Percentiles rank a stretch among this genome's conserved stretches.
Conservation (phyloP, 1,140 invertebrate species). For the Zaprionus capensis region DNA sequence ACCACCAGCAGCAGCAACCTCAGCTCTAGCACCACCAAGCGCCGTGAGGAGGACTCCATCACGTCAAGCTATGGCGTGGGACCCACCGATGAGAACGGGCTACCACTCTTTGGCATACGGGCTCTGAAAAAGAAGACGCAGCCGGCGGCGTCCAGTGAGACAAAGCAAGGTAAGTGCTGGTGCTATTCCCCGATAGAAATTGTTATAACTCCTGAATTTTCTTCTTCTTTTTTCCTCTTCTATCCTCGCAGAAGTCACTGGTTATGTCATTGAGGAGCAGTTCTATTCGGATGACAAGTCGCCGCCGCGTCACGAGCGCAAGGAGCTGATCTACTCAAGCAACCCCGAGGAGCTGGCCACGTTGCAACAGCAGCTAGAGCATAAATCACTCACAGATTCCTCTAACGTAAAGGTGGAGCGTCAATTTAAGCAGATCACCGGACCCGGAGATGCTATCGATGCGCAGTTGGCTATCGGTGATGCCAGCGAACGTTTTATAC, state of each 20-base stretch:
- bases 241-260: conserved; percentile 86
- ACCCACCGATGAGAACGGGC: conserved; percentile 91
- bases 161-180: conserved; percentile 84
- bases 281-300: conserved; percentile 88
- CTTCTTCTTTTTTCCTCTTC: not conserved
- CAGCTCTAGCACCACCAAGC: conserved; percentile 61
- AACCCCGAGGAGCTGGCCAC: conserved; percentile 86
- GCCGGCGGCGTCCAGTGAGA: conserved; percentile 84
- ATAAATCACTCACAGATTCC: conserved; percentile 43
- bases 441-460: conserved; percentile 39
- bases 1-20: conserved; percentile 82
- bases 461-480: conserved; percentile 87
- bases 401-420: conserved; percentile 57
- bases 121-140: conserved; percentile 88
- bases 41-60: conserved; percentile 85
- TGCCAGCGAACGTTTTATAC: conserved; percentile 89
- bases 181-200: not conserved
- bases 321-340: conserved; percentile 88
- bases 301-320: conserved; percentile 87
- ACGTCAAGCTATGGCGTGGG: conserved; percentile 93
- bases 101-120: conserved; percentile 90
- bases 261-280: conserved; percentile 87
- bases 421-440: conserved; percentile 62
- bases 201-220: not conserved
- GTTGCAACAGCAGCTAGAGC: conserved; percentile 63